These are phyloP conservation scores for Trichosurus vulpecula DNA, from an alignment of 2,797 vertebrate species.

Conservation along the genomic window DNA sequence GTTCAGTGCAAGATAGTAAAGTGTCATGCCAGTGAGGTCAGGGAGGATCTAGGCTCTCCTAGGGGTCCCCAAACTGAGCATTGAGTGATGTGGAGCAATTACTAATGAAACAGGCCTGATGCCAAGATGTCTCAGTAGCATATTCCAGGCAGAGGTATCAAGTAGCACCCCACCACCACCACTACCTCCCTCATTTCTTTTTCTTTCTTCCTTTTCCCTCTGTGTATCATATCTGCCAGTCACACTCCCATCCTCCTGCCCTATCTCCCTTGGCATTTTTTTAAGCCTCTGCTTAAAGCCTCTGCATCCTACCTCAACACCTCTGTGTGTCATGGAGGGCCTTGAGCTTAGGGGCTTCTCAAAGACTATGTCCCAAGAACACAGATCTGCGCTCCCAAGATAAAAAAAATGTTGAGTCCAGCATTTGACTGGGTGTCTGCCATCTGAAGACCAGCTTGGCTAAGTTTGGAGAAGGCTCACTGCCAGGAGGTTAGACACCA, in stretches of 20 bases:
- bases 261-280: not conserved
- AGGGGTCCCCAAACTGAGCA: constrained; percentile 19
- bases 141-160: not conserved
- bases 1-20: constrained; percentile 25
- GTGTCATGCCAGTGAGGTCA: constrained; percentile 25
- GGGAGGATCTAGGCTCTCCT: constrained; percentile 25
- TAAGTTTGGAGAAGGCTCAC: constrained; percentile 29
- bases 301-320: not conserved
- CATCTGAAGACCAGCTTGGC: not conserved
- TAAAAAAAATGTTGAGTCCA: not conserved
- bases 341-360: not conserved
- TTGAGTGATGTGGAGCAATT: constrained; percentile 18
- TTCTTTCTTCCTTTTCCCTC: not conserved
- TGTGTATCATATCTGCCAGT: constrained; percentile 45
- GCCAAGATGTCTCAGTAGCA: not conserved
- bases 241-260: not conserved
- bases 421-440: not conserved
- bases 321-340: not conserved
- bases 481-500: constrained; percentile 4
- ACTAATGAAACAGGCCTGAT: not conserved
- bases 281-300: not conserved
- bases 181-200: not conserved
- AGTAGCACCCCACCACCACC: not conserved
- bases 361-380: not conserved
- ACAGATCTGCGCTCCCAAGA: not conserved